phyloP scores from a whole-genome alignment of 2,888 invertebrate species.

The Carterocephalus palaemon region DNA sequence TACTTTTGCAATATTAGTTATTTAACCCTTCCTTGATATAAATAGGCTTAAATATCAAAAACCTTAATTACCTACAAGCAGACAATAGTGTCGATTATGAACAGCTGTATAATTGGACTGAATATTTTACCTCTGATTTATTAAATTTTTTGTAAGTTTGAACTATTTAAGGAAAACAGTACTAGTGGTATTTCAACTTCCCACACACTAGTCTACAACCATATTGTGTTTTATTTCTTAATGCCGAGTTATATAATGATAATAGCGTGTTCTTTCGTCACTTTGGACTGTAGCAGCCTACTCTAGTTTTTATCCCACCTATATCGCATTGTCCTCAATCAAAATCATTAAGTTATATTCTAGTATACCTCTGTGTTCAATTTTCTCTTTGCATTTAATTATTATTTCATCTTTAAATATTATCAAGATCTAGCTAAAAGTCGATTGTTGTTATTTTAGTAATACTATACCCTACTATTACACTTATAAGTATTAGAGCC shows the following conservation, averaged over 20 bases:
- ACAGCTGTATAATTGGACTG: conserved; percentile 1
- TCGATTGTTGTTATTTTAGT: conserved; percentile 46
- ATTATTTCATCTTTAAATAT: conserved; percentile 32
- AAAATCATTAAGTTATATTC: conserved; percentile 37
- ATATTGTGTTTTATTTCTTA: too few relatives aligned
- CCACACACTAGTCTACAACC: too few relatives aligned
- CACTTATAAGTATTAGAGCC: conserved; percentile 44
- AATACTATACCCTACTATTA: conserved; percentile 50
- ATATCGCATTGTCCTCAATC: conserved; percentile 45
- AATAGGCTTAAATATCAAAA: not conserved
- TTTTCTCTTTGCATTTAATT: conserved; percentile 53
- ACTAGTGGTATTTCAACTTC: too few relatives aligned
- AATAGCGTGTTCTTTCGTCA: not conserved
- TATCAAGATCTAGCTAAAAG: conserved; percentile 42
- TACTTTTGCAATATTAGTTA: conserved; percentile 4
- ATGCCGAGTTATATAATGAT: too few relatives aligned
- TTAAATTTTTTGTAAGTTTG: conserved; percentile 1
- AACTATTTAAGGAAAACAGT: too few relatives aligned
- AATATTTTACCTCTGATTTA: not conserved
- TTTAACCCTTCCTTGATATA: conserved; percentile 1
- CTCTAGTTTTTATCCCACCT: conserved; percentile 63
- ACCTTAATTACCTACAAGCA: not conserved
- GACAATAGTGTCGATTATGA: conserved; percentile 1
- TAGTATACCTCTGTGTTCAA: conserved; percentile 54
- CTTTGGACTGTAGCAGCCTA: conserved; percentile 40